Evolutionary conservation across 1,140 invertebrate species (phyloP), one percentile per base, ranked within the genome.

Genomic region (Lithobius niger): DNA sequence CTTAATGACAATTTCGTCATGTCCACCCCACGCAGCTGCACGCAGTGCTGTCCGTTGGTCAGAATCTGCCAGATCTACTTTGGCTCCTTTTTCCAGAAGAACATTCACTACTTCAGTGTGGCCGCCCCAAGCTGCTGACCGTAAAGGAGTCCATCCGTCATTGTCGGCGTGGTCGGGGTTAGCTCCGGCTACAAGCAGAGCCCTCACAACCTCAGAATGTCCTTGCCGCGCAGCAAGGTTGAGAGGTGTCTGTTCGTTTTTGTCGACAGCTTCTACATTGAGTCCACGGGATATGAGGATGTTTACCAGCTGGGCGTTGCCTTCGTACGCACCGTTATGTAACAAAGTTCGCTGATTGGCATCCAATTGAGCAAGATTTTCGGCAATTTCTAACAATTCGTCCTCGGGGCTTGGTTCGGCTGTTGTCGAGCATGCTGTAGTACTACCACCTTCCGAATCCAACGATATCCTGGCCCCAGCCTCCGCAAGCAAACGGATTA

Each of bases 21-120:
- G 27, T 81, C 90, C 84, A 60, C 84, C 86, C 86, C 87, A 93
- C 36, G 87, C 84, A 1, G 88, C 88, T 25, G 88, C 89, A 61
- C 92, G 86, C n/a, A 95, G 72, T 0, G 90, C 88, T 1, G 90
- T 95, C 58, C 91, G 77, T 21, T 87, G 85, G 67, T 92, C 88
- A 42, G 80, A 81, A 68, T 92, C 88, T 1, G 85, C 83, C 54
- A 79, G 82, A 68, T 95, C 86, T 0, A 88, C 83, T 63, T 80
- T 76, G 0, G 89, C 87, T 1, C 86, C 85, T 2, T 82, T 80
- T 45, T 82, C 77, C 10, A 91, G 69, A 19, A 96, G 74, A 44
- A 86, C 78, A 58, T 79, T 79, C 1, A 82, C 44, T 1, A 94
- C 85, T 77, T 85, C 73, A 22, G 73, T 87, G 65, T 95, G 90